These are phyloP conservation scores for Condylostylus longicornis DNA, from an alignment of 1,140 invertebrate species.

Conservation along the genomic window DNA sequence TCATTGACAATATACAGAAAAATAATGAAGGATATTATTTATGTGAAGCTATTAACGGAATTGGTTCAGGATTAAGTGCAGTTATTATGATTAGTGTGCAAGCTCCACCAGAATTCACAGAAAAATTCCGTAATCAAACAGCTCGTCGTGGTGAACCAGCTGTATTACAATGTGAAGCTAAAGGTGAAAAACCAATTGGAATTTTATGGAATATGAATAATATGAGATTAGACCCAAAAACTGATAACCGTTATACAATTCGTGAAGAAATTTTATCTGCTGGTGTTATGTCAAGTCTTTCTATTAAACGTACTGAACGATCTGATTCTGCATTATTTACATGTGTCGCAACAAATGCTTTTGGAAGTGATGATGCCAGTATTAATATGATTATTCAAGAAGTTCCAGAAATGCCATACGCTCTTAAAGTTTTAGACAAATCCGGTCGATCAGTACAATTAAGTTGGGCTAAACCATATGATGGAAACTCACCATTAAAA, in stretches of 20 bases:
- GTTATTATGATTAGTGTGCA: conserved; percentile 86
- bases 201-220: conserved; percentile 94
- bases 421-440: conserved; percentile 80
- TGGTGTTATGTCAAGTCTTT: conserved; percentile 75
- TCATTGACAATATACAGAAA: conserved; percentile 79
- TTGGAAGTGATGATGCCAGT: conserved; percentile 87
- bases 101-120: conserved; percentile 86
- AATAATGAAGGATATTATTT: conserved; percentile 88
- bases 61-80: conserved; percentile 83
- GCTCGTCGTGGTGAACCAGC: conserved; percentile 78
- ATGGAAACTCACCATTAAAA: conserved; percentile 87
- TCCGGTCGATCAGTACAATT: conserved; percentile 78
- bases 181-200: conserved; percentile 89
- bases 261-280: conserved; percentile 75
- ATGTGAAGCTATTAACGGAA: conserved; percentile 90
- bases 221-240: conserved; percentile 75
- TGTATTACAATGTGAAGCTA: conserved; percentile 87
- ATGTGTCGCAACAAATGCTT: conserved; percentile 86
- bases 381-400: conserved; percentile 95
- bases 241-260: conserved; percentile 76
- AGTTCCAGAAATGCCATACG: conserved; percentile 81
- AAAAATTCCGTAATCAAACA: conserved; percentile 79
- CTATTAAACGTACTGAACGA: conserved; percentile 76
- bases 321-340: conserved; percentile 86
- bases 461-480: conserved; percentile 84